Percentiles rank a stretch among this genome's conserved stretches.
Conservation (phyloP, 2,113 vertebrate species). For the Gymnorhina tibicen region DNA sequence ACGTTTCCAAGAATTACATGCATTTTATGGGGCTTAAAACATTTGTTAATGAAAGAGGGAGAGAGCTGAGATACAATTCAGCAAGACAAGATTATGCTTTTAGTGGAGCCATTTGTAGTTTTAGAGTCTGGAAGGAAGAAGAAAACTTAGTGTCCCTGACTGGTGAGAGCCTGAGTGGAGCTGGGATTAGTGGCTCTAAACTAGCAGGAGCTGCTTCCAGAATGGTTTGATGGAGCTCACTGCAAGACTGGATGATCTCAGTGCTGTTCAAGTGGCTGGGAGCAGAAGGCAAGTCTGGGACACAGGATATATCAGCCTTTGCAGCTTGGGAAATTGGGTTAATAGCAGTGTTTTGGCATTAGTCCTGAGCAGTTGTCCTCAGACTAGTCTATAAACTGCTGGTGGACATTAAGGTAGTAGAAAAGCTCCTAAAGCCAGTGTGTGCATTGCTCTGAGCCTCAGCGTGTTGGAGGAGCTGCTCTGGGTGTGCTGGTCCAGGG, state of each 20-base stretch:
- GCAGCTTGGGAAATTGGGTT: background rate
- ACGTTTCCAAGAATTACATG: background rate
- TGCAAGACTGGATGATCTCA: background rate
- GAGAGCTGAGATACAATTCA: background rate
- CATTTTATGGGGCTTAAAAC: conserved; percentile 29
- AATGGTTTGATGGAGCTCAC: background rate
- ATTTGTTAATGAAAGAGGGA: conserved; percentile 13
- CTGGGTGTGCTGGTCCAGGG: background rate
- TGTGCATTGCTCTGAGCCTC: background rate
- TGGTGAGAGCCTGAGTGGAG: background rate
- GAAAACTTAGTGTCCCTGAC: background rate
- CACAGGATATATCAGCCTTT: background rate
- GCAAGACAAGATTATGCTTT: conserved; percentile 22
- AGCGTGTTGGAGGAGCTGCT: fast-evolving
- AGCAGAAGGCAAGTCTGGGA: background rate
- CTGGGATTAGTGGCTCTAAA: background rate
- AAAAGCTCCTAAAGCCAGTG: background rate
- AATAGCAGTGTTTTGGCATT: background rate
- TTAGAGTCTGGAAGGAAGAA: background rate
- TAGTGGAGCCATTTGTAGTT: conserved; percentile 25
- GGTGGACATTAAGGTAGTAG: fast-evolving
- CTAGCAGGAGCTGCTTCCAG: background rate
- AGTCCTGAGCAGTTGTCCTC: background rate
- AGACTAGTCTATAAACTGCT: background rate
- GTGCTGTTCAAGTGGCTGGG: background rate